phyloP scores from a whole-genome alignment of 2,888 invertebrate species.

The Drosophila colorata region DNA sequence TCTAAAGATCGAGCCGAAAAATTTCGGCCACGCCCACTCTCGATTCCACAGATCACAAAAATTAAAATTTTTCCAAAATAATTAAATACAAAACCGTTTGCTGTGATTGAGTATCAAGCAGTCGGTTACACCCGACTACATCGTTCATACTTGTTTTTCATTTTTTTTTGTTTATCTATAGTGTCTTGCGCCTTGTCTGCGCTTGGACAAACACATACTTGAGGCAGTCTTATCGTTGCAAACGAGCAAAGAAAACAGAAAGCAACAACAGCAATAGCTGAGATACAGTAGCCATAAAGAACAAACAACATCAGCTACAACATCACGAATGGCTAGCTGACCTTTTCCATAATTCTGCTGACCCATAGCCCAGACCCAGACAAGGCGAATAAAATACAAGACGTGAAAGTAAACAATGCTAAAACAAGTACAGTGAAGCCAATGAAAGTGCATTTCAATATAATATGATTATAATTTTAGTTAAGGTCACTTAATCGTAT shows the following conservation, averaged over 20 bases:
- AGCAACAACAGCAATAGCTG: conserved; percentile 17
- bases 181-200: conserved; percentile 7
- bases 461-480: neutral
- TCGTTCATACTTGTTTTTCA: no score
- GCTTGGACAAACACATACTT: conserved; percentile 43
- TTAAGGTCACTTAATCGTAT: neutral
- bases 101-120: no score
- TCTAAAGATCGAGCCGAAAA: no score
- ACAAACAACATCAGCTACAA: conserved; percentile 5
- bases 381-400: conserved; percentile 16
- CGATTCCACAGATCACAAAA: no score
- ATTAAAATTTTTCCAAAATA: no score
- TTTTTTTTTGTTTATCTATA: conserved; percentile 35
- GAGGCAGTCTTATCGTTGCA: conserved; percentile 55
- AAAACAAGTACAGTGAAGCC: conserved; percentile 34
- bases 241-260: conserved; percentile 28
- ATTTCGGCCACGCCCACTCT: no score
- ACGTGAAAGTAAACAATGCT: conserved; percentile 27
- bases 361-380: conserved; percentile 58
- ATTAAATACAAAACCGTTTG: no score
- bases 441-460: neutral
- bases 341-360: conserved; percentile 75
- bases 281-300: conserved; percentile 41
- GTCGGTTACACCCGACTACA: no score
- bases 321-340: conserved; percentile 58